Conservation (phyloP, 2,888 invertebrate genomes). For the Acleris sparsana region DNA sequence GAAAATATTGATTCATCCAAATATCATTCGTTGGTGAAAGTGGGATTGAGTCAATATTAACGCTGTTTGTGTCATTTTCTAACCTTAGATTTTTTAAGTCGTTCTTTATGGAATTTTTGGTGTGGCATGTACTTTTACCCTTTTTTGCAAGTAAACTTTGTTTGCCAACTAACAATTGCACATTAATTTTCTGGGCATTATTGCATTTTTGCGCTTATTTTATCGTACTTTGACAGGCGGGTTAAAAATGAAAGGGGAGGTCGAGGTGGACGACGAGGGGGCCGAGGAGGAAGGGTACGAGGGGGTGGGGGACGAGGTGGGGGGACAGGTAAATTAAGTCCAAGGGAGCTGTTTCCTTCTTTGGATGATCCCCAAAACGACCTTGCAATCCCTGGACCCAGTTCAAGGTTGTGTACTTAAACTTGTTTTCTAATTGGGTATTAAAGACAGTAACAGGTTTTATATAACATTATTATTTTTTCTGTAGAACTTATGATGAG, state of each 20-base stretch:
- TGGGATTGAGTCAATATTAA: too few species aligned
- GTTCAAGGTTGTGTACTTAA: conserved; percentile 2
- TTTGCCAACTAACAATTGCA: too few species aligned
- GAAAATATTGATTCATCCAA: background rate
- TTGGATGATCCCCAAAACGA: conserved; percentile 5
- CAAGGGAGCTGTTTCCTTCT: conserved; percentile 5
- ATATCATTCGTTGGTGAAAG: background rate
- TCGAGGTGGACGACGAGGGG: too few species aligned
- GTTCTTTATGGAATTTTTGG: too few species aligned
- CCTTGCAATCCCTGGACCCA: conserved; percentile 1
- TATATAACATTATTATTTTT: background rate
- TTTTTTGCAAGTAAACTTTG: too few species aligned
- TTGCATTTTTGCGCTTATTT: too few species aligned
- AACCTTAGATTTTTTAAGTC: too few species aligned
- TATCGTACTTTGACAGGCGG: too few species aligned
- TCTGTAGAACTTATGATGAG: conserved; percentile 5
- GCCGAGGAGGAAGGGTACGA: background rate
- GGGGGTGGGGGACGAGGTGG: conserved; percentile 9
- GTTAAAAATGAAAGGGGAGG: too few species aligned
- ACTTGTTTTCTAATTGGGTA: background rate
- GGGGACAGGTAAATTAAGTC: background rate
- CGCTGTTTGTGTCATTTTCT: too few species aligned
- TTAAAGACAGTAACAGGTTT: background rate
- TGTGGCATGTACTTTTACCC: too few species aligned
- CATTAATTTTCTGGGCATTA: too few species aligned